Conservation (phyloP, 2,888 invertebrate species). For the Amiota communis region DNA sequence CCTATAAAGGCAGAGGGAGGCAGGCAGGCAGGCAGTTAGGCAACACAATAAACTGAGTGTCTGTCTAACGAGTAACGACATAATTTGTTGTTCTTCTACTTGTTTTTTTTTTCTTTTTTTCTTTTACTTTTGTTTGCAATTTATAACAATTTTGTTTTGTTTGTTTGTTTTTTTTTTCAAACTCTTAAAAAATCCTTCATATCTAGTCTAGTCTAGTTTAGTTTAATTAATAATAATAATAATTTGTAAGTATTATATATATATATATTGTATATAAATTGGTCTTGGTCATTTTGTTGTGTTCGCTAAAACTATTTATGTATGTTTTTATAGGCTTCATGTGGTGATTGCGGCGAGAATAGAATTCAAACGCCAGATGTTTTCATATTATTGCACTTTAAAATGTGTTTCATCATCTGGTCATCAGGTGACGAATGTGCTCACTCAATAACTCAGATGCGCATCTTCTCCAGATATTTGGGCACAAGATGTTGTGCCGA, state of each 20-base stretch:
- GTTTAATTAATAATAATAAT: no score
- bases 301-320: no score
- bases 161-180: not conserved
- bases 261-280: slow-evolving; percentile 17
- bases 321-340: not conserved
- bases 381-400: slow-evolving; percentile 13
- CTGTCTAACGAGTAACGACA: not conserved
- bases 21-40: not conserved
- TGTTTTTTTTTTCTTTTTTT: no score
- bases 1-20: no score
- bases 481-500: slow-evolving; percentile 72
- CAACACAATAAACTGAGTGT: not conserved
- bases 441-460: slow-evolving; percentile 47
- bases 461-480: slow-evolving; percentile 70
- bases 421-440: not conserved
- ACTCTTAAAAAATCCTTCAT: no score
- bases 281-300: not conserved
- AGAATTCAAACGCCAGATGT: not conserved
- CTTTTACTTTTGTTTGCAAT: no score
- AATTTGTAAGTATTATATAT: not conserved
- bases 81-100: no score
- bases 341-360: not conserved
- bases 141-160: not conserved
- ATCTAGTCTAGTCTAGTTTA: no score
- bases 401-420: not conserved